Conservation (phyloP, 2,797 vertebrate species). For the Pseudochaenichthys georgianus region DNA sequence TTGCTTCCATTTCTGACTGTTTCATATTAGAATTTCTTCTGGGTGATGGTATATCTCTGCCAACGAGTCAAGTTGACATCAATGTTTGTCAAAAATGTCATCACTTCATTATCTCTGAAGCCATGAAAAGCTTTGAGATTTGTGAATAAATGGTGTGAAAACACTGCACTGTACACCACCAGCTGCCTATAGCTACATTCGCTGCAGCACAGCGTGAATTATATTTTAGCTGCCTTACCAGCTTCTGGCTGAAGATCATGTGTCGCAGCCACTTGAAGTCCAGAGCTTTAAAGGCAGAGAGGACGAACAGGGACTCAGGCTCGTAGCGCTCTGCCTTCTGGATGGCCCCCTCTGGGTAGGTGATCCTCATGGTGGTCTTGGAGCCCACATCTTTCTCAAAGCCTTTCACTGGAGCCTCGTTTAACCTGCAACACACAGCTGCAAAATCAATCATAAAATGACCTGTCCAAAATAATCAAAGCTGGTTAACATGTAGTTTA, state of each 20-base stretch:
- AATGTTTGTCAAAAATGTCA: too few relatives aligned
- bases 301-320: slow-evolving; percentile 90
- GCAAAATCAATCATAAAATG: slow-evolving; percentile 15
- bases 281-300: slow-evolving; percentile 93
- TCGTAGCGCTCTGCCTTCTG: slow-evolving; percentile 91
- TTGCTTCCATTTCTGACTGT: neutral
- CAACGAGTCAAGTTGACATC: too few relatives aligned
- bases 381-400: slow-evolving; percentile 93
- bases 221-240: slow-evolving; percentile 82
- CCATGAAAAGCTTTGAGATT: too few relatives aligned
- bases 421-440: slow-evolving; percentile 85
- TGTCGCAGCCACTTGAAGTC: slow-evolving; percentile 94
- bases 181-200: neutral
- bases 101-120: too few relatives aligned
- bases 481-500: neutral
- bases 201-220: neutral
- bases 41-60: too few relatives aligned
- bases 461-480: neutral
- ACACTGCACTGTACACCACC: neutral
- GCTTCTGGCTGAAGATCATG: slow-evolving; percentile 92
- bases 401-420: slow-evolving; percentile 91
- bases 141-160: too few relatives aligned
- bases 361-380: slow-evolving; percentile 94
- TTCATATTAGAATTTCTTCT: neutral
- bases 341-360: slow-evolving; percentile 95